phyloP scores from a whole-genome alignment of 2,797 vertebrate species.

The Sparidentex hasta region DNA sequence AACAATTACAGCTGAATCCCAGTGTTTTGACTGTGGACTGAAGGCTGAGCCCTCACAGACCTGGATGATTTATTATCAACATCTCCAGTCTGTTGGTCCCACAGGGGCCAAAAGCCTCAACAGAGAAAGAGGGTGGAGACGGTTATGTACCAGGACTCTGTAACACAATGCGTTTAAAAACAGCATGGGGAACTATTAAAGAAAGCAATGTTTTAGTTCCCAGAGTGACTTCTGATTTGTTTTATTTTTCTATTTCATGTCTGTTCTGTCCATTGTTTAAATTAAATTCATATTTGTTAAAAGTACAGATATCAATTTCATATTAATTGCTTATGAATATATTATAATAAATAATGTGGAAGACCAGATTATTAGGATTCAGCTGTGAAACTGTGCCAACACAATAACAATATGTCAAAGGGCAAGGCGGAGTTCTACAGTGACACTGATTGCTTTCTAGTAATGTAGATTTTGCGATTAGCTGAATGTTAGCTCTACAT shows the following conservation, averaged over 20 bases:
- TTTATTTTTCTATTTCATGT: neutral
- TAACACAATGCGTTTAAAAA: constrained; percentile 2
- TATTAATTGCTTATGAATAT: neutral
- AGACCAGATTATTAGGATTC: constrained; percentile 41
- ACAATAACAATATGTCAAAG: constrained; percentile 21
- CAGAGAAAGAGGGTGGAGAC: constrained; percentile 6
- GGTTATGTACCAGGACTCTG: neutral
- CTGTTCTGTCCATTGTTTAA: neutral
- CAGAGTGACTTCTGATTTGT: neutral
- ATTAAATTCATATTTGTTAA: neutral
- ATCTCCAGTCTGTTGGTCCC: constrained; percentile 12
- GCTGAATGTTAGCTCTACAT: neutral
- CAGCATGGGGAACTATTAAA: neutral
- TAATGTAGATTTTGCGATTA: constrained; percentile 2
- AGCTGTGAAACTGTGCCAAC: constrained; percentile 42
- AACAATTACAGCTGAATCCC: constrained; percentile 55
- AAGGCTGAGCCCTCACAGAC: constrained; percentile 16
- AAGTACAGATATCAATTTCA: neutral
- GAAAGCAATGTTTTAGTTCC: neutral
- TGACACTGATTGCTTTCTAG: constrained; percentile 14
- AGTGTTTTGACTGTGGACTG: constrained; percentile 30
- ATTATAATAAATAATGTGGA: constrained; percentile 20
- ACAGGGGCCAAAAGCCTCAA: constrained; percentile 20
- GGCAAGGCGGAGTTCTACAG: constrained; percentile 21
- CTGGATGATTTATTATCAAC: constrained; percentile 12